These are phyloP conservation scores for Rhadina sibilatrix DNA, from an alignment of 2,113 vertebrate genomes.

Conservation along the genomic window DNA sequence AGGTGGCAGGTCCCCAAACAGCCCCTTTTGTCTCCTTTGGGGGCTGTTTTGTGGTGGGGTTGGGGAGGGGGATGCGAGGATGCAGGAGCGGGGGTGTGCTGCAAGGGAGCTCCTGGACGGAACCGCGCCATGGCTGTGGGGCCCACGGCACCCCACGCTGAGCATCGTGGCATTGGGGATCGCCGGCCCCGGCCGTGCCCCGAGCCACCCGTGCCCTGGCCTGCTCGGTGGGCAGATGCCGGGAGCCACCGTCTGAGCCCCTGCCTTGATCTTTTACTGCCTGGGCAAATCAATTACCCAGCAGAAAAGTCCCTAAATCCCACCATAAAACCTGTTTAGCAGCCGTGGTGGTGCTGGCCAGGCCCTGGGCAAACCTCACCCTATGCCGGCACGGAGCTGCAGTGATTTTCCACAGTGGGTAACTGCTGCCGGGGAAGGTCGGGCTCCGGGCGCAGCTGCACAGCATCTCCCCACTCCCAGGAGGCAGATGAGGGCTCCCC, in stretches of 20 bases:
- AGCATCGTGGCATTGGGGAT: rapidly evolving
- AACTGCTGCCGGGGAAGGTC: background rate
- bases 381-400: background rate
- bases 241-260: conserved; percentile 35
- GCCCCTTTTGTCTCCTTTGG: conserved; percentile 77
- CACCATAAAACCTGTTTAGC: conserved; percentile 64
- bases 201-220: background rate
- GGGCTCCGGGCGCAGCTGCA: background rate
- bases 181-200: rapidly evolving
- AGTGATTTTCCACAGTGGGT: background rate
- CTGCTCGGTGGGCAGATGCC: background rate
- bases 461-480: background rate
- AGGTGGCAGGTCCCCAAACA: conserved; percentile 89
- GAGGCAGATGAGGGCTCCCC: background rate
- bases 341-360: background rate
- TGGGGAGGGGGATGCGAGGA: conserved; percentile 18
- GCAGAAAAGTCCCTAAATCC: conserved; percentile 67
- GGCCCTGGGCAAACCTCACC: background rate
- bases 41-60: conserved; percentile 56
- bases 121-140: background rate
- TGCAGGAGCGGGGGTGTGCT: conserved; percentile 15
- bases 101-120: background rate
- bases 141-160: rapidly evolving
- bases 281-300: conserved; percentile 61
- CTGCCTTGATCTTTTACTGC: conserved; percentile 66